phyloP scores from a whole-genome alignment of 2,113 vertebrate species.

The Gnathonemus echidnorhynchus region DNA sequence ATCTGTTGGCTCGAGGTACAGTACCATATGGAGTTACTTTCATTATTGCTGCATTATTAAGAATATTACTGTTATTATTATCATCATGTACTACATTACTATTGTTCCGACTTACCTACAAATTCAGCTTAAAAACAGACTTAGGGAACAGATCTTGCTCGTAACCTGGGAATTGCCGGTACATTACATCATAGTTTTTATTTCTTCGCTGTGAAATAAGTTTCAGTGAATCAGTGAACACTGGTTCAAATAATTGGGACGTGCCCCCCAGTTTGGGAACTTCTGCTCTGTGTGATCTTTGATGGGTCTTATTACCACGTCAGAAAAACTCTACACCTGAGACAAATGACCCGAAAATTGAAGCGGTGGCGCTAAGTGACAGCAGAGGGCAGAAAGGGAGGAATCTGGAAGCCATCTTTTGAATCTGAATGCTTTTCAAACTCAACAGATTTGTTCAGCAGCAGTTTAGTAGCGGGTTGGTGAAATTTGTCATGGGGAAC shows the following conservation, averaged over 20 bases:
- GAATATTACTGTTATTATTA: too few species aligned
- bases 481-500: not conserved
- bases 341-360: not conserved
- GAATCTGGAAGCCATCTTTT: not conserved
- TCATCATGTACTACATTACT: too few species aligned
- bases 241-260: not conserved
- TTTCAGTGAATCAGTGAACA: not conserved
- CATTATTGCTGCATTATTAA: too few species aligned
- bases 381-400: not conserved
- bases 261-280: not conserved
- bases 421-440: not conserved
- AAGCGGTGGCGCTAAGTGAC: not conserved
- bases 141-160: not conserved
- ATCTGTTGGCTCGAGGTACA: not conserved
- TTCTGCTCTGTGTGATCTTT: not conserved
- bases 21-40: not conserved
- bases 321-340: not conserved
- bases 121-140: not conserved
- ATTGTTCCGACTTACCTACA: too few species aligned
- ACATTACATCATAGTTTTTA: not conserved
- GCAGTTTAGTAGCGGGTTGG: not conserved
- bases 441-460: not conserved
- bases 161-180: not conserved
- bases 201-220: not conserved
- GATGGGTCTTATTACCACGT: not conserved